Base-by-base conservation (phyloP, 2,113 vertebrate genomes). In the Cephalopholis sonnerati region DNA sequence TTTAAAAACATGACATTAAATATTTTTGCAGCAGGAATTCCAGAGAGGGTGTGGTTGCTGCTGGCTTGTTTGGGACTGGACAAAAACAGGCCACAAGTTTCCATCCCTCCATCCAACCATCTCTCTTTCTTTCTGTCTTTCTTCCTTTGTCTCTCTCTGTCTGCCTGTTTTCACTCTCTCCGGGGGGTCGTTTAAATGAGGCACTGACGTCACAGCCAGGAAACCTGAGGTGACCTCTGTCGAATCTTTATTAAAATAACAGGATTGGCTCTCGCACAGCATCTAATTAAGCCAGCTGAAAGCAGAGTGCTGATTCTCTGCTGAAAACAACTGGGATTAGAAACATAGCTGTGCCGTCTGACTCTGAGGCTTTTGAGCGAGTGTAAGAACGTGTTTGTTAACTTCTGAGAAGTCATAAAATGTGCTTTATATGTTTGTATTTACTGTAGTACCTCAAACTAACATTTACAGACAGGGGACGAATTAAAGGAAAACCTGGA, bases 31-130 rank as follows among this genome's bases (percentile, higher is more conserved):
- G 86, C 89, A 89, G 90, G 88, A 93, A 93, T 92, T 93, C 91
- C 91, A 92, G 90, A 29, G 88, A 89, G 94, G 93, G 94, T 92
- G 94, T 93, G 92, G 91, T 85, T 81, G 79, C 85, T 61, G 87
- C 83, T 51, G 84, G 82, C 39, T 80, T 91, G 87, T 90, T 89
- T 89, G 88, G 81, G 65, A 87, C 64, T 11, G 82, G 89, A 91
- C 92, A 79, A 89, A 92, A 92, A 92, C 88, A 90, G 70, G 81
- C 78, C 77, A 67, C 85, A 87, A 87, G 70, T 94, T 93, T 93
- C 92, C 91, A 90, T 78, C 55, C 20, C 73, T 79, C 72, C 67
- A 73, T 67, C 68, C 69, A 58, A 67, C 70, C 50, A 50, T 50
- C 79, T 36, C 27, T 81, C 67, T 50, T 24, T 62, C 71, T 50